Base-by-base conservation (phyloP, 2,888 invertebrate genomes). In the Alitta virens region DNA sequence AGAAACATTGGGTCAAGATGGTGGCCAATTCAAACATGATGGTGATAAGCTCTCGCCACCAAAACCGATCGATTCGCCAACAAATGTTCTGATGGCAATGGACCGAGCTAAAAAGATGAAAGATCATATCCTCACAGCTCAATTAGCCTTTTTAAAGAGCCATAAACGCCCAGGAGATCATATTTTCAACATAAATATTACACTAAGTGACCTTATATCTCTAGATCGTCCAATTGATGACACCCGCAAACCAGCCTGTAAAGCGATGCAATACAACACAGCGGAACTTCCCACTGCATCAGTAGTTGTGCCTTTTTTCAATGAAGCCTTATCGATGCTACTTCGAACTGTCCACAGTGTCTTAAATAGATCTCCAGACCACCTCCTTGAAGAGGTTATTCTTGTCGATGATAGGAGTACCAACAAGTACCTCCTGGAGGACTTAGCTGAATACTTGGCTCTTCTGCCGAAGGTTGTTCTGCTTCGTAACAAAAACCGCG, bases 301-400 rank as follows among this genome's bases (percentile, higher is more conserved):
- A 33, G 55, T 67, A 26, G 50, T 70, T 27, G 67, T 70, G 16
- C 65, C 66, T 2, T 69, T 70, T 51, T 67, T 63, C 61, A 69
- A 70, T 43, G 70, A 70, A 56, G 70, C 68, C 14, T 46, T 70
- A 40, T 63, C 67, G 21, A 65, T 69, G 67, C 54, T 70, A 26
- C 50, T 69, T 12, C n/a, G 69, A 21, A 65, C 66, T 1, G 57
- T 63, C 9, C 63, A 63, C 27, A 63, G 63, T 52, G 53, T 64
- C 52, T 54, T 64, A n/a, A 64, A 62, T 57, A 26, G 62, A 14
- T 51, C 62, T 49, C 64, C 64, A 3, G 64, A 64, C 27, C 21
- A 55, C 9, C 58, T 64, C 16, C 62, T 64, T 25, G 56, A 60
- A 18, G 56, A 42, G 2, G 40, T 56, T 33, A 50, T 70, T 33